A percentile compares a stretch with the other conserved stretches of the same genome.
Conservation (phyloP, 2,113 vertebrate species). For the Eptatretus burgeri region DNA sequence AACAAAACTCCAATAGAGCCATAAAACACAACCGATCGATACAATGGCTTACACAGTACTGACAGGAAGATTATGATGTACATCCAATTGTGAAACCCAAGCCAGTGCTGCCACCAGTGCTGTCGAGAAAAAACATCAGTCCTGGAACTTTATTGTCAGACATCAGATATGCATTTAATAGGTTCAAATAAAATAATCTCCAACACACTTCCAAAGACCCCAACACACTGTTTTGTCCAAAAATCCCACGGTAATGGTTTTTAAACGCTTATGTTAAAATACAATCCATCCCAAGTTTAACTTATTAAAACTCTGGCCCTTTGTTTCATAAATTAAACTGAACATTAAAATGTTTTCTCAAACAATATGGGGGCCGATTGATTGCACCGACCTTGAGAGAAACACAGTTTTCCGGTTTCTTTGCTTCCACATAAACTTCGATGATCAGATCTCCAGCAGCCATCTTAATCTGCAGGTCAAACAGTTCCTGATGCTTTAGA, state of each 20-base stretch:
- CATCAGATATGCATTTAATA: too few relatives aligned
- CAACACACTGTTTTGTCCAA: neutral
- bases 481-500: neutral
- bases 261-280: neutral
- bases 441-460: conserved; percentile 91
- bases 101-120: too few relatives aligned
- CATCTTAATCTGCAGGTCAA: conserved; percentile 29
- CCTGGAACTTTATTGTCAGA: too few relatives aligned
- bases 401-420: conserved; percentile 55
- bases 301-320: neutral
- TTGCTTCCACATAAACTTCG: conserved; percentile 68
- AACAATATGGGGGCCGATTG: neutral
- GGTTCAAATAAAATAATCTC: too few relatives aligned
- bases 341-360: neutral
- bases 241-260: neutral
- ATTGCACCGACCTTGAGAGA: conserved; percentile 47
- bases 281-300: neutral
- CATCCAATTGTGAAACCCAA: too few relatives aligned
- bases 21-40: too few relatives aligned
- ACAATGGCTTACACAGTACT: too few relatives aligned
- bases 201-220: too few relatives aligned
- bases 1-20: too few relatives aligned
- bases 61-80: too few relatives aligned
- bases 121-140: too few relatives aligned
- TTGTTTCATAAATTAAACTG: neutral